Evolutionary conservation across 1,140 invertebrate species (phyloP).

Genomic region (Pseudoatta argentina): DNA sequence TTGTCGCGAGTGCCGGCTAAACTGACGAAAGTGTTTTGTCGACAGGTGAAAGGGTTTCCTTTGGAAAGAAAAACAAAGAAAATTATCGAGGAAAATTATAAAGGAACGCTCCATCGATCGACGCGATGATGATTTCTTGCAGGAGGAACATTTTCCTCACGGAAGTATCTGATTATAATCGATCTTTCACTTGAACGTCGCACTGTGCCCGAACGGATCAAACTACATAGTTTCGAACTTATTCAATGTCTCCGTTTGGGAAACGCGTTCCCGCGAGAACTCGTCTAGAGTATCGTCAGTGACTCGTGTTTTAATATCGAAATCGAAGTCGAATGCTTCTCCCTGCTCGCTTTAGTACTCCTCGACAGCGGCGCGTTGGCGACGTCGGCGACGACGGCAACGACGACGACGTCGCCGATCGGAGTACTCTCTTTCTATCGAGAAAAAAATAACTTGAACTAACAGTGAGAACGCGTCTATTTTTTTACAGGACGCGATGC

Average conservation of each 20-base stretch:
- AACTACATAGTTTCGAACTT: neutral
- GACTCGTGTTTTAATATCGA: neutral
- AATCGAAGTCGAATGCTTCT: slow-evolving; percentile 18
- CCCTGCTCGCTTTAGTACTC: slow-evolving; percentile 45
- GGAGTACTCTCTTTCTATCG: neutral
- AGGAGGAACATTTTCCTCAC: neutral
- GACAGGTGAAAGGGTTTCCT: neutral
- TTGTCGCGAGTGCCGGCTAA: slow-evolving; percentile 32
- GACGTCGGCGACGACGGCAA: slow-evolving; percentile 17
- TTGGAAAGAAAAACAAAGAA: neutral
- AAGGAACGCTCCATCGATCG: neutral
- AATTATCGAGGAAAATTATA: too few relatives aligned
- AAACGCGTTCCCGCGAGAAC: neutral
- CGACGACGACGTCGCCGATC: slow-evolving; percentile 24
- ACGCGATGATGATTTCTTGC: slow-evolving; percentile 1
- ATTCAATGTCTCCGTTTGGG: neutral
- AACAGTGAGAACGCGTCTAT: neutral
- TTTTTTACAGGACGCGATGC: slow-evolving; percentile 33
- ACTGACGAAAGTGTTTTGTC: slow-evolving; percentile 1
- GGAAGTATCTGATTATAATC: neutral
- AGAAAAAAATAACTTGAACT: neutral
- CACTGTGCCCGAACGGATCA: neutral
- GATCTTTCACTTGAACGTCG: neutral
- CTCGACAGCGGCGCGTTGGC: slow-evolving; percentile 58
- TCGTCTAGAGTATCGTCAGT: neutral